These are phyloP conservation scores for Malurus melanocephalus DNA, from an alignment of 2,113 vertebrate genomes.

Conservation along the genomic window DNA sequence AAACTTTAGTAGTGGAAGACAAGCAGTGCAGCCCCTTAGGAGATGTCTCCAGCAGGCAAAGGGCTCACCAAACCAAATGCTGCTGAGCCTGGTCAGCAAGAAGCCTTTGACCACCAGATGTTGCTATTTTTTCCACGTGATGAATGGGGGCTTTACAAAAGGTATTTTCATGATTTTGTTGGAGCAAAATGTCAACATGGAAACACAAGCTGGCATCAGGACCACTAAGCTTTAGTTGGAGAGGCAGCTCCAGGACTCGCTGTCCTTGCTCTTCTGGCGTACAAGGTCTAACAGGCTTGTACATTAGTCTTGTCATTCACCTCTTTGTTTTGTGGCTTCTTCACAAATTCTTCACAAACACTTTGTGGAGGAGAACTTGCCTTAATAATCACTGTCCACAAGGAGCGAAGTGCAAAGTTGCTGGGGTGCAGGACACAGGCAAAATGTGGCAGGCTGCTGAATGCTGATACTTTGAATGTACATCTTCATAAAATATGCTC, in stretches of 20 bases:
- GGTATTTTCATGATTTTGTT: slow-evolving; percentile 16
- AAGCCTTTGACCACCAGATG: slow-evolving; percentile 54
- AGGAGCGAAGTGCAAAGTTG: neutral
- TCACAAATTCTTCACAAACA: neutral
- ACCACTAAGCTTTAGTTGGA: neutral
- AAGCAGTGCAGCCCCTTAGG: neutral
- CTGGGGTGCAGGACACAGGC: neutral
- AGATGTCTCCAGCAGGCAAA: neutral
- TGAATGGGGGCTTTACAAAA: neutral
- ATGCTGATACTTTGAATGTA: neutral
- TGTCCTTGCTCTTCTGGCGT: neutral
- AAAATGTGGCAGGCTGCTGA: neutral
- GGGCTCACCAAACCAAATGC: neutral
- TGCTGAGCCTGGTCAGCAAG: neutral
- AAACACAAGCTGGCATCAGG: neutral
- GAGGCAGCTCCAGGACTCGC: neutral
- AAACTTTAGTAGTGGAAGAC: neutral
- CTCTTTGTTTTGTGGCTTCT: neutral
- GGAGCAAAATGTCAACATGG: slow-evolving; percentile 39
- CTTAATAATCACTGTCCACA: neutral
- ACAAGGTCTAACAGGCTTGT: neutral
- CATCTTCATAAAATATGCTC: neutral
- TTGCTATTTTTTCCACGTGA: slow-evolving; percentile 9
- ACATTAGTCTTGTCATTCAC: slow-evolving; percentile 2
- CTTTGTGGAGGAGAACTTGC: neutral